phyloP scores from a whole-genome alignment of 2,797 vertebrate species.

The Semaprochilodus insignis region DNA sequence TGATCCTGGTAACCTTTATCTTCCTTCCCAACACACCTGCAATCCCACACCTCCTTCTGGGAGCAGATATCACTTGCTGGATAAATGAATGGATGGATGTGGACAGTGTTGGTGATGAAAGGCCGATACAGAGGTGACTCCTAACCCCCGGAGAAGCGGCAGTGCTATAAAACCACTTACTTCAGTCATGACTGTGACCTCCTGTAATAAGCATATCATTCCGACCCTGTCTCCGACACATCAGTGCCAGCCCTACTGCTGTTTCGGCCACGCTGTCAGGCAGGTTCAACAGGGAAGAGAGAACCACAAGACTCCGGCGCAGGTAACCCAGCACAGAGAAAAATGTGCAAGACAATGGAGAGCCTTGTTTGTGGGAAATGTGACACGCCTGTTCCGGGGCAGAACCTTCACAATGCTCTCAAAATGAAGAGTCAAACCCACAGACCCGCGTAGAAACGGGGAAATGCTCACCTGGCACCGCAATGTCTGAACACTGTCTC shows the following conservation, averaged over 20 bases:
- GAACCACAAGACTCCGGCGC: slow-evolving; percentile 39
- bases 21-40: no score
- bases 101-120: no score
- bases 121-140: neutral
- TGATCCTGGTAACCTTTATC: no score
- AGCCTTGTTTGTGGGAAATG: slow-evolving; percentile 46
- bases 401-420: slow-evolving; percentile 39
- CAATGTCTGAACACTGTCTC: slow-evolving; percentile 30
- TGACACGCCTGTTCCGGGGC: slow-evolving; percentile 42
- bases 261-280: slow-evolving; percentile 25
- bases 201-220: slow-evolving; percentile 23
- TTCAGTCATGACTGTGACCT: neutral
- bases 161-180: neutral
- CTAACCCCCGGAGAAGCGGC: slow-evolving; percentile 2
- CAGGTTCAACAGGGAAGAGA: slow-evolving; percentile 25
- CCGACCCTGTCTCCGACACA: slow-evolving; percentile 1
- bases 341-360: slow-evolving; percentile 44
- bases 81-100: no score
- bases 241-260: slow-evolving; percentile 9
- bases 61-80: no score
- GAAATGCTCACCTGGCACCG: slow-evolving; percentile 34
- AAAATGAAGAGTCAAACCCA: no score
- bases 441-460: slow-evolving; percentile 24
- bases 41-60: no score
- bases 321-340: slow-evolving; percentile 31